Percentiles rank a stretch among this genome's conserved stretches.
Evolutionary conservation across 2,888 invertebrate species (phyloP).

Genomic region (Hylaea fasciaria): DNA sequence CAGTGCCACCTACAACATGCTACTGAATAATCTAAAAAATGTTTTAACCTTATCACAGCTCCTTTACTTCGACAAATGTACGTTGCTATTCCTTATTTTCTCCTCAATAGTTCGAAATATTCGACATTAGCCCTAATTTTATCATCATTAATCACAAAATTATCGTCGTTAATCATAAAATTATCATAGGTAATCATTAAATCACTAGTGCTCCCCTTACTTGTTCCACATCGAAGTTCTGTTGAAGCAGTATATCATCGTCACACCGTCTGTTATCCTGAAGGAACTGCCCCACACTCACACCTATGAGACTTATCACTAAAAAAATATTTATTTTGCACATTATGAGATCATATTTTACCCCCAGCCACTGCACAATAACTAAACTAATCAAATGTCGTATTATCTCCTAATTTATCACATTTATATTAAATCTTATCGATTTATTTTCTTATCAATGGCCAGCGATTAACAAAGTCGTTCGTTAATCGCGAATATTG

Average conservation of each 20-base stretch:
- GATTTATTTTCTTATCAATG: constrained; percentile 20
- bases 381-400: constrained; percentile 57
- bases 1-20: no score
- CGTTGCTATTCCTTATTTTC: no score
- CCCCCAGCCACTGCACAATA: constrained; percentile 51
- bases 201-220: constrained; percentile 50
- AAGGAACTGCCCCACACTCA: constrained; percentile 62
- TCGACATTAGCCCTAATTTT: no score
- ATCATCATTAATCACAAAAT: no score
- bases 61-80: no score
- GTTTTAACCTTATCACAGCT: no score
- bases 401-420: constrained; percentile 55
- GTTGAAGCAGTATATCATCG: constrained; percentile 44
- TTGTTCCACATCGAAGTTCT: constrained; percentile 50
- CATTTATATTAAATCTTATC: constrained; percentile 67
- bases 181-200: not conserved
- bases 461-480: constrained; percentile 17
- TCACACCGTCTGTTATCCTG: constrained; percentile 65
- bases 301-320: constrained; percentile 57
- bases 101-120: no score
- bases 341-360: constrained; percentile 67
- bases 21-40: no score
- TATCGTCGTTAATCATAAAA: no score
- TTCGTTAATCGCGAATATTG: constrained; percentile 31
- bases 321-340: constrained; percentile 49